Evolutionary conservation across 2,797 vertebrate species (phyloP).

Genomic region (Danio choprae): DNA sequence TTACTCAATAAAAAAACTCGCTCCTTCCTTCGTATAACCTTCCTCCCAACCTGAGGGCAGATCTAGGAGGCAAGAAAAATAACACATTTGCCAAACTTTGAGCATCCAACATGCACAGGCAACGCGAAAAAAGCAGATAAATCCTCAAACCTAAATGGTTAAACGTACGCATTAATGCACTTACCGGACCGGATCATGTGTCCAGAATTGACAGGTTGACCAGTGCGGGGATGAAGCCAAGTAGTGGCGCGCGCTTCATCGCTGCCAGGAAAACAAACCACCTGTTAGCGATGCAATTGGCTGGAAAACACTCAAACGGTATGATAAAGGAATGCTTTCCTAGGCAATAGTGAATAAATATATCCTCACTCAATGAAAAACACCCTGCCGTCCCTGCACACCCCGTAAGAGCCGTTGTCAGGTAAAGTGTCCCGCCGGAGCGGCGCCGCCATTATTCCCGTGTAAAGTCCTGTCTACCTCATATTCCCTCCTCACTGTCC

Average conservation of each 20-base stretch:
- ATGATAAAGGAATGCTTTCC: background rate
- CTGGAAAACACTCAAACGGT: slow-evolving; percentile 51
- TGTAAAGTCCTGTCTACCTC: slow-evolving; percentile 66
- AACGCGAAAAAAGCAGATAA: no score
- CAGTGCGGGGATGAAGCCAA: slow-evolving; percentile 91
- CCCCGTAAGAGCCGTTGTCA: slow-evolving; percentile 90
- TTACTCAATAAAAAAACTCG: slow-evolving; percentile 96
- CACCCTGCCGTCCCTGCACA: slow-evolving; percentile 89
- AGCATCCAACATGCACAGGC: background rate
- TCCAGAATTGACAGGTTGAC: slow-evolving; percentile 91
- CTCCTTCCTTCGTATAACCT: slow-evolving; percentile 89
- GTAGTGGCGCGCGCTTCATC: slow-evolving; percentile 83
- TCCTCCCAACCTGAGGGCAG: slow-evolving; percentile 93
- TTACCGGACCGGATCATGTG: slow-evolving; percentile 96
- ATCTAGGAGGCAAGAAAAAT: slow-evolving; percentile 72
- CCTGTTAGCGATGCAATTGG: slow-evolving; percentile 72
- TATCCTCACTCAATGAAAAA: slow-evolving; percentile 90
- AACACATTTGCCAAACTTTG: slow-evolving; percentile 32
- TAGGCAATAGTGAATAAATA: slow-evolving; percentile 12
- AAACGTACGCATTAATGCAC: slow-evolving; percentile 39
- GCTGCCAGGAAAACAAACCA: slow-evolving; percentile 77
- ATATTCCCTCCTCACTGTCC: slow-evolving; percentile 68
- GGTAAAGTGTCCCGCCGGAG: slow-evolving; percentile 88
- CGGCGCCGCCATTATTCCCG: slow-evolving; percentile 88
- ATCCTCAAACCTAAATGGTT: background rate